Evolutionary conservation across 1,140 invertebrate genomes (phyloP).

Genomic region (Armadillidium nasatum): DNA sequence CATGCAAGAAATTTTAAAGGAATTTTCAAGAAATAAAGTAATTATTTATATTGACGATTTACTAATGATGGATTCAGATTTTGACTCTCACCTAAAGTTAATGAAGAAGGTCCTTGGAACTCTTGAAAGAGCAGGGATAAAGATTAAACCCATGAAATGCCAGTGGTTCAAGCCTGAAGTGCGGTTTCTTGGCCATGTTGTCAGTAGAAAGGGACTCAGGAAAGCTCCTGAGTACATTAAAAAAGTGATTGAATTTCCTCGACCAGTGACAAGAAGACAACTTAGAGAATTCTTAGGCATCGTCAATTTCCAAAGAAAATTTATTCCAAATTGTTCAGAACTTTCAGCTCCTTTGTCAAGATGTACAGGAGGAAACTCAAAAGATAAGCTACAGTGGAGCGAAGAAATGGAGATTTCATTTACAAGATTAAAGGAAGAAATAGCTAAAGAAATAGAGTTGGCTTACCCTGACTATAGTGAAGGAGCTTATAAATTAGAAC

Average conservation of each 20-base stretch:
- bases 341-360: too few relatives aligned
- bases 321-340: slow-evolving; percentile 12
- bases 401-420: too few relatives aligned
- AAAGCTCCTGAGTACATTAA: background rate
- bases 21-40: slow-evolving; percentile 2
- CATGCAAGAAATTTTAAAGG: slow-evolving; percentile 14
- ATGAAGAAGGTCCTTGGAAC: background rate
- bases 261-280: background rate
- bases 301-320: slow-evolving; percentile 24
- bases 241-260: background rate
- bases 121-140: background rate
- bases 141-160: slow-evolving; percentile 17
- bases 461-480: too few relatives aligned
- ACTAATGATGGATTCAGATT: background rate
- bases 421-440: background rate
- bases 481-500: too few relatives aligned
- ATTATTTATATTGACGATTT: slow-evolving; percentile 21
- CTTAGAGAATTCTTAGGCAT: background rate
- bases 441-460: background rate
- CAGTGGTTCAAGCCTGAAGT: slow-evolving; percentile 4
- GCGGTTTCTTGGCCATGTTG: slow-evolving; percentile 16
- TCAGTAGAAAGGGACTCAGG: background rate
- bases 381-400: too few relatives aligned
- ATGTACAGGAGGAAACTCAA: too few relatives aligned
- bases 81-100: background rate